Percentiles rank a stretch among this genome's conserved stretches.
phyloP scores from a whole-genome alignment of 2,113 vertebrate genomes.

The Chrysochloris asiatica region DNA sequence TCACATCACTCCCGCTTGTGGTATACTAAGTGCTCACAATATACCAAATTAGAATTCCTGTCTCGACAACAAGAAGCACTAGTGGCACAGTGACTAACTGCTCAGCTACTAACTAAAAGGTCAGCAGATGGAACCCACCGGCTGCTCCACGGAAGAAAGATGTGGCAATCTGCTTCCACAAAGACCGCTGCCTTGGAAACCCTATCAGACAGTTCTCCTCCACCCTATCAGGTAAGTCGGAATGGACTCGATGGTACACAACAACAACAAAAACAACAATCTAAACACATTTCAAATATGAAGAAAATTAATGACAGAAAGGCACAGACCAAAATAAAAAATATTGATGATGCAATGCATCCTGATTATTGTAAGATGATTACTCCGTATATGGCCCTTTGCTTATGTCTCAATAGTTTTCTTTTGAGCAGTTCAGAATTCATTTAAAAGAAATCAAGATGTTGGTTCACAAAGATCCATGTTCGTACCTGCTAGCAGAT shows the following conservation, averaged over 20 bases:
- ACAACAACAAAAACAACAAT: not conserved
- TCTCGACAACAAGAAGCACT: not conserved
- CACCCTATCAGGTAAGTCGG: not conserved
- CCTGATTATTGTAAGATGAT: not conserved
- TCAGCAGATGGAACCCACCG: not conserved
- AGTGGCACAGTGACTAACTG: not conserved
- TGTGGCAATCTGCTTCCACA: not conserved
- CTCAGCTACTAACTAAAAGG: not conserved
- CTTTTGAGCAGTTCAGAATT: slow-evolving; percentile 21
- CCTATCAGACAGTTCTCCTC: not conserved
- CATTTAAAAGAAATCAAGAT: slow-evolving; percentile 42
- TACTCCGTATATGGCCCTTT: not conserved
- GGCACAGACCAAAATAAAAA: not conserved
- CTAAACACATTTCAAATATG: not conserved
- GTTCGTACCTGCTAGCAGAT: not conserved
- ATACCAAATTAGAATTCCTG: not conserved
- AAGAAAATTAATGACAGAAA: slow-evolving; percentile 11
- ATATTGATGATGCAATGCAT: not conserved
- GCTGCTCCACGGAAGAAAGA: not conserved
- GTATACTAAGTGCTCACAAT: too few species aligned
- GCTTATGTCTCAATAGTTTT: slow-evolving; percentile 3
- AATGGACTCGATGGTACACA: not conserved
- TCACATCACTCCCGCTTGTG: too few species aligned
- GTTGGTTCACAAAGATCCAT: not conserved
- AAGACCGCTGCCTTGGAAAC: not conserved